These are phyloP conservation scores for Solenopsis fugax DNA, from an alignment of 1,140 invertebrate genomes.

Conservation along the genomic window DNA sequence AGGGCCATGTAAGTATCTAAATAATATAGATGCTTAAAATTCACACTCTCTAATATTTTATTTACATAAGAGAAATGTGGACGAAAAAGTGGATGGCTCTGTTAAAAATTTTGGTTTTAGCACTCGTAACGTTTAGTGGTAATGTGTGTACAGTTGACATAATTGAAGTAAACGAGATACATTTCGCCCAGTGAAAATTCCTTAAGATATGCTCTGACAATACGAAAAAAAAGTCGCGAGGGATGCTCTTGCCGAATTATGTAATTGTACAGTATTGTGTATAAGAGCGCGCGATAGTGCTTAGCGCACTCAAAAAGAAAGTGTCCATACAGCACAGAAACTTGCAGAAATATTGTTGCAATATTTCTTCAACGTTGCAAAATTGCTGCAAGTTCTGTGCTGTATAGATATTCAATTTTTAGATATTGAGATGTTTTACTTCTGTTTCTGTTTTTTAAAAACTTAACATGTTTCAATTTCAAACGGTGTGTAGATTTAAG, in stretches of 20 bases:
- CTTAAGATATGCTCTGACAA: conserved; percentile 14
- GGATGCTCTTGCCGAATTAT: conserved; percentile 5
- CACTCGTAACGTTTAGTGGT: not conserved
- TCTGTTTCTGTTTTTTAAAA: no score
- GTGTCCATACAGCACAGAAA: no score
- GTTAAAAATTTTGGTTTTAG: conserved; percentile 25
- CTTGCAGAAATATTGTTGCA: no score
- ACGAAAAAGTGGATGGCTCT: not conserved
- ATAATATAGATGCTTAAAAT: conserved; percentile 7
- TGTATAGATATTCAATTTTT: no score
- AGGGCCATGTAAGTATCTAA: conserved; percentile 7
- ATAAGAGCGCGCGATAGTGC: conserved; percentile 30
- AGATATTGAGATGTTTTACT: no score
- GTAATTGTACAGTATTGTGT: conserved; percentile 47
- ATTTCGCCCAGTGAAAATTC: not conserved
- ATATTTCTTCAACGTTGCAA: no score
- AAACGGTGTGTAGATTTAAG: no score
- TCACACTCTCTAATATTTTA: conserved; percentile 29
- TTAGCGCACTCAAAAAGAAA: conserved; percentile 1
- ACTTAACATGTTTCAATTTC: no score
- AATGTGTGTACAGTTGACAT: not conserved
- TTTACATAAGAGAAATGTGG: conserved; percentile 13
- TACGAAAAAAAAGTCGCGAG: conserved; percentile 28
- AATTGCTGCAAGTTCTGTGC: no score
- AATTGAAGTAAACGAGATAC: not conserved